Conservation (phyloP, 2,113 vertebrate genomes). For the Zapus hudsonius region DNA sequence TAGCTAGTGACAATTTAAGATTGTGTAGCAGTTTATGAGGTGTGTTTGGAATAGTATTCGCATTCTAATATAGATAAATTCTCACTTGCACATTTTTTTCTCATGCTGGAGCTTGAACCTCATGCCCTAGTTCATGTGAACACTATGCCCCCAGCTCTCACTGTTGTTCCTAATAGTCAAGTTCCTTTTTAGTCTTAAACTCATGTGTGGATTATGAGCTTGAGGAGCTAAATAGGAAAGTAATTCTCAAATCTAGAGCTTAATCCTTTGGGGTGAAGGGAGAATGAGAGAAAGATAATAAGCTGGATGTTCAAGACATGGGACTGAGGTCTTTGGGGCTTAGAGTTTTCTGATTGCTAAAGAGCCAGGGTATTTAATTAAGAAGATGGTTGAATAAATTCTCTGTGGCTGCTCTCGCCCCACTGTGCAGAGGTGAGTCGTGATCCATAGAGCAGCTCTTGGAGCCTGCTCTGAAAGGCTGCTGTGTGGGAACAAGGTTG, state of each 20-base stretch:
- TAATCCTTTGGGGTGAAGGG: neutral
- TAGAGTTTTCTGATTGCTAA: neutral
- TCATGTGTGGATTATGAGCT: neutral
- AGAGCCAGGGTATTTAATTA: neutral
- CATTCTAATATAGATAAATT: neutral
- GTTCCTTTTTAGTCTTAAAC: neutral
- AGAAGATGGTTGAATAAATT: neutral
- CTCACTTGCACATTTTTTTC: neutral
- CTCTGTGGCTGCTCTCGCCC: neutral
- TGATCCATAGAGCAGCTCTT: neutral
- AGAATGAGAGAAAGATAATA: neutral
- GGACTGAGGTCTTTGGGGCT: neutral
- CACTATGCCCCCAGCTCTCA: neutral
- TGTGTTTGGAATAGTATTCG: neutral
- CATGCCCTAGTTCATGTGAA: no score
- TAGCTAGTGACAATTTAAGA: neutral
- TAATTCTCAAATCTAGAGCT: neutral
- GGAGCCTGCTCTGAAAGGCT: neutral
- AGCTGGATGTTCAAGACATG: neutral
- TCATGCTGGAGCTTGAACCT: no score
- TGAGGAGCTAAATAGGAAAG: neutral
- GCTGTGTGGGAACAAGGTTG: neutral
- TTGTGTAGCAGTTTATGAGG: neutral
- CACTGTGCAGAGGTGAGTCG: neutral
- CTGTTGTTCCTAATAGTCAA: neutral